A percentile compares a stretch with the other conserved stretches of the same genome.
These are phyloP conservation scores for Erebia aethiops DNA, from an alignment of 2,888 invertebrate genomes.

Conservation along the genomic window DNA sequence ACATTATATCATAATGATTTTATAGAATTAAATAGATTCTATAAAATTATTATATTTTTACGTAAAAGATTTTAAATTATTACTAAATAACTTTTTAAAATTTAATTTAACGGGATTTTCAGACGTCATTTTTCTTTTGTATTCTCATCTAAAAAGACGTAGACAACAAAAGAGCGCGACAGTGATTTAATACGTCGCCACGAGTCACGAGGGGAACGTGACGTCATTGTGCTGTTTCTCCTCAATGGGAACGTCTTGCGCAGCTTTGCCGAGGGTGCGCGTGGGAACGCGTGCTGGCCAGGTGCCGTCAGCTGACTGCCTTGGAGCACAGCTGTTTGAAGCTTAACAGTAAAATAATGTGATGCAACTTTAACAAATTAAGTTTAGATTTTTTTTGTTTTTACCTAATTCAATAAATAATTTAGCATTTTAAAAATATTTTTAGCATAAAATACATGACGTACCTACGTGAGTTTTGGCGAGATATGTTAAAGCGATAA, in stretches of 20 bases:
- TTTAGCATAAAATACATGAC: too few relatives aligned
- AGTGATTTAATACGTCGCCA: constrained; percentile 54
- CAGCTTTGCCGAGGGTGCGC: constrained; percentile 60
- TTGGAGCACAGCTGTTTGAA: constrained; percentile 60
- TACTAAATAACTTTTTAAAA: not conserved
- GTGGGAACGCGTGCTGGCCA: constrained; percentile 77
- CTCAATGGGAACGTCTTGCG: constrained; percentile 41
- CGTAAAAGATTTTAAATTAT: not conserved
- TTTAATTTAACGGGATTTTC: constrained; percentile 2
- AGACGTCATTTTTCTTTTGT: constrained; percentile 13
- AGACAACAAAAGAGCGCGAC: constrained; percentile 28
- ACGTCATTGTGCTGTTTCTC: constrained; percentile 51
- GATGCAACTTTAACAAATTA: too few relatives aligned
- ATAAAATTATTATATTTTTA: too few relatives aligned
- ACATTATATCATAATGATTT: too few relatives aligned
- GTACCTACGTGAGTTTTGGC: too few relatives aligned
- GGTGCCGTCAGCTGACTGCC: constrained; percentile 67
- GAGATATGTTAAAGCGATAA: too few relatives aligned
- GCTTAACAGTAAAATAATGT: not conserved
- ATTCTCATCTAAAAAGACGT: constrained; percentile 13
- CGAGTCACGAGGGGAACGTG: constrained; percentile 60
- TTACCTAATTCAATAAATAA: too few relatives aligned
- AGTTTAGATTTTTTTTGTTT: too few relatives aligned
- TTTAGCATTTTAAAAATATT: too few relatives aligned
- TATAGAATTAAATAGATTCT: too few relatives aligned